phyloP scores from a whole-genome alignment of 2,113 vertebrate species.

The Bagarius yarrelli region DNA sequence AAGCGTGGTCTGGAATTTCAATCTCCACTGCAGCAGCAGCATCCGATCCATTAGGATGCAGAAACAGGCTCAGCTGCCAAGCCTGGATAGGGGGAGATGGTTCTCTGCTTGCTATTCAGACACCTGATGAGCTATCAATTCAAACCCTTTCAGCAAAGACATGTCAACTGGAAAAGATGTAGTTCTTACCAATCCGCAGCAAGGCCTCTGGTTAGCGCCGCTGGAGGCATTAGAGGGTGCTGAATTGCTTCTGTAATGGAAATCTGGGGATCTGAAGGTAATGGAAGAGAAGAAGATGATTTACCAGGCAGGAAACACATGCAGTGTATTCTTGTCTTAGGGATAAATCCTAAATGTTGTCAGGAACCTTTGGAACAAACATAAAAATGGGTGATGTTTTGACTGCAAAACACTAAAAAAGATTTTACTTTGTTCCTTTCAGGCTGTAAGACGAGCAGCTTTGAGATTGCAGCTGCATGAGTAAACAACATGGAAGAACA shows the following conservation, averaged over 20 bases:
- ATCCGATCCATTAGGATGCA: constrained; percentile 45
- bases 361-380: not conserved
- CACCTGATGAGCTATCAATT: constrained; percentile 57
- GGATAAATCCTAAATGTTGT: not conserved
- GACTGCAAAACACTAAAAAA: not conserved
- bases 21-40: constrained; percentile 40
- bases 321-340: not conserved
- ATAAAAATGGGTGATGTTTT: not conserved
- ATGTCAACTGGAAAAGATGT: constrained; percentile 46
- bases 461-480: not conserved
- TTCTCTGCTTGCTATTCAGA: constrained; percentile 52
- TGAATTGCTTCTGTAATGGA: constrained; percentile 73
- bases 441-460: not conserved
- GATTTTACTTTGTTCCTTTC: not conserved
- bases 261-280: constrained; percentile 60
- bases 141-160: constrained; percentile 47
- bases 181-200: constrained; percentile 34
- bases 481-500: not conserved
- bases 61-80: constrained; percentile 32
- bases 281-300: constrained; percentile 42
- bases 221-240: constrained; percentile 56
- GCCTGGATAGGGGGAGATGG: constrained; percentile 15
- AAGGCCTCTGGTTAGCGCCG: constrained; percentile 40
- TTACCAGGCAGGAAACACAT: constrained; percentile 7
- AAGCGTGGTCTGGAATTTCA: constrained; percentile 44